Base-by-base conservation (phyloP, 2,888 invertebrate species). In the Meta bourneti region DNA sequence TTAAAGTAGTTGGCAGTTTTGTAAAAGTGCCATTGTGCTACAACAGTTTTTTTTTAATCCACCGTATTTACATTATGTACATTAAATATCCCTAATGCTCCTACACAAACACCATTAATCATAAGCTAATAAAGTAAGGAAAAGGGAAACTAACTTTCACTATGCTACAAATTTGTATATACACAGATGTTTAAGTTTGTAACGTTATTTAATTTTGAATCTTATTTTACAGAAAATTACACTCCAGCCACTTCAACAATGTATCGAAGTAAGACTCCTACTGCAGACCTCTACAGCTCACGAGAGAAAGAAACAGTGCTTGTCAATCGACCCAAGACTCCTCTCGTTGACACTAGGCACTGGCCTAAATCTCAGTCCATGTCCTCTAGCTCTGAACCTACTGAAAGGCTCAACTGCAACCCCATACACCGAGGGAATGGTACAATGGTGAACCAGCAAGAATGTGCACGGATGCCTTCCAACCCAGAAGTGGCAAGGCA, bases 251-350 rank as follows among this genome's bases (percentile, higher is more conserved):
- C 83, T 11, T 61, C 92, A 20, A 83, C 89, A 9, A 84, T 91
- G 85, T 93, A 94, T 84, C 96, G 98, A 89, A 98, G 98, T 94
- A 98, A 98, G 95, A 98, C 98, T 0, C 98, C 98, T 0, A 98
- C 98, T 0, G 98, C 98, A 0, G 98, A 98, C 94, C 96, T 98
- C 93, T 97, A 97, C 94, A 97, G 97, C 94, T 97, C 97, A 0
- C 85, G 89, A 19, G 97, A 97, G 72, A 96, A 96, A 87, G 96
- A 97, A 93, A 96, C 97, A 94, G 96, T 97, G 71, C 95, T 97
- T 69, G 97, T 97, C 0, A 97, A 96, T 94, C 95, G 97, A 93
- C 97, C 97, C 11, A 97, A 97, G 95, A 97, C 97, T 11, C 97
- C 97, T 0, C 94, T 97, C 82, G 96, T 97, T 20, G 97, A 97